Conservation (phyloP, 2,113 vertebrate genomes). For the Polyodon spathula region DNA sequence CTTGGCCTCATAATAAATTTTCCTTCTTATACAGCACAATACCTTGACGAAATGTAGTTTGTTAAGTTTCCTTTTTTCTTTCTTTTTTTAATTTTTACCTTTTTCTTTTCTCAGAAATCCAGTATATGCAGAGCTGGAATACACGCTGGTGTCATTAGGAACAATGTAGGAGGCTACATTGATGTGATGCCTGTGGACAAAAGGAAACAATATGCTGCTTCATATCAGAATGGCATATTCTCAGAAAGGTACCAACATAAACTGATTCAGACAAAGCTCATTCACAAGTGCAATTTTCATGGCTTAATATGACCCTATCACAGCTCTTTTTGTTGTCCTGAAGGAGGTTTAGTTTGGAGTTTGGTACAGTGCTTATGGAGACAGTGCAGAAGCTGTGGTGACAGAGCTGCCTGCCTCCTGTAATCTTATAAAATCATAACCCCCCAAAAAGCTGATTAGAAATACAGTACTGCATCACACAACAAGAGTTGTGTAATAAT, state of each 20-base stretch:
- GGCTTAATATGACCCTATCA: neutral
- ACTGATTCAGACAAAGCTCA: conserved; percentile 7
- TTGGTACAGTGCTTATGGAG: neutral
- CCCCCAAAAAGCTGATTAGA: conserved; percentile 48
- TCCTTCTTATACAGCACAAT: too few relatives aligned
- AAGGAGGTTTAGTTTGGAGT: conserved; percentile 2
- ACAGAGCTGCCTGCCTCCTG: conserved; percentile 47
- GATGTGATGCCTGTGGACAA: conserved; percentile 91
- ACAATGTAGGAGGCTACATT: conserved; percentile 73
- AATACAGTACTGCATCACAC: conserved; percentile 21
- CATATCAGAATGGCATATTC: conserved; percentile 81
- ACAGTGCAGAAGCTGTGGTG: conserved; percentile 25
- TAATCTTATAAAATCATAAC: conserved; percentile 47
- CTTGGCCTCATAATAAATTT: too few relatives aligned
- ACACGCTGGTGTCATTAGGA: conserved; percentile 80
- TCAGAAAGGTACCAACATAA: conserved; percentile 78
- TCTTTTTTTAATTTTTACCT: neutral
- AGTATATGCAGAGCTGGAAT: conserved; percentile 86
- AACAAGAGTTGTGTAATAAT: neutral
- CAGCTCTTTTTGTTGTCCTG: conserved; percentile 10
- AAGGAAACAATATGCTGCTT: conserved; percentile 72
- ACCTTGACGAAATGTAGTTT: neutral
- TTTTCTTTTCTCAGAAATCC: conserved; percentile 57
- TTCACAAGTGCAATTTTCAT: neutral
- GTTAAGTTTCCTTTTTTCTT: conserved; percentile 4